A percentile compares a stretch with the other conserved stretches of the same genome.
phyloP scores from a whole-genome alignment of 1,140 invertebrate genomes.

The Lordiphosa clarofinis region DNA sequence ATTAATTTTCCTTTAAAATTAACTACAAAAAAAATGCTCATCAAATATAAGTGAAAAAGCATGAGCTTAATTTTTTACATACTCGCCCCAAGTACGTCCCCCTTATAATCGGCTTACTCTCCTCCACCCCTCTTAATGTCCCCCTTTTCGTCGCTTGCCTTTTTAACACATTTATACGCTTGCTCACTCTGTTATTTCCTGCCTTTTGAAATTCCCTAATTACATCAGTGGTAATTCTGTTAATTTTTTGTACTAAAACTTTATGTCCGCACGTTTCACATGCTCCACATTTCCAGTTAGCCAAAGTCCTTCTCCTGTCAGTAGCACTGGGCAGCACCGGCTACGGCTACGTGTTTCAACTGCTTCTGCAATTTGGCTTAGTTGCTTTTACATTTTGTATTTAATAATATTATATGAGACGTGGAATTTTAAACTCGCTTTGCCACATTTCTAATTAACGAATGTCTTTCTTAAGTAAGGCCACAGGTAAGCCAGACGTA shows the following conservation, averaged over 20 bases:
- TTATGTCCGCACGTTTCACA: constrained; percentile 20
- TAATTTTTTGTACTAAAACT: constrained; percentile 19
- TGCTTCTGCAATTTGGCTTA: constrained; percentile 3
- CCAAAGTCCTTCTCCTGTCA: constrained; percentile 1
- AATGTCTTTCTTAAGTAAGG: background rate
- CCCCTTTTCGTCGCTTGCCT: background rate
- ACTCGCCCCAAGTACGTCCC: too few relatives aligned
- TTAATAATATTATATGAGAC: too few relatives aligned
- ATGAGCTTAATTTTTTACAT: too few relatives aligned
- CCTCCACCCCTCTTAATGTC: too few relatives aligned
- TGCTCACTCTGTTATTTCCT: background rate
- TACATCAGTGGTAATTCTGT: constrained; percentile 16
- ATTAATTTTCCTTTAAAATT: too few relatives aligned
- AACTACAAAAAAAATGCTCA: too few relatives aligned
- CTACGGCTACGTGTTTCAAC: background rate
- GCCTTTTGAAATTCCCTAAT: constrained; percentile 7
- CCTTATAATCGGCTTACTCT: too few relatives aligned
- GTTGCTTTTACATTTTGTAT: background rate
- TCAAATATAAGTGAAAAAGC: too few relatives aligned
- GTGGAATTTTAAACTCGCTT: background rate
- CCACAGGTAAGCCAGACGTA: constrained; percentile 16
- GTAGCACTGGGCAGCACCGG: too few relatives aligned
- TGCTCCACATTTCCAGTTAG: background rate
- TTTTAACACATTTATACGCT: background rate
- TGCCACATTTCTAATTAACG: too few relatives aligned